Base-by-base conservation (phyloP, 2,888 invertebrate genomes). In the Beris morrisii region DNA sequence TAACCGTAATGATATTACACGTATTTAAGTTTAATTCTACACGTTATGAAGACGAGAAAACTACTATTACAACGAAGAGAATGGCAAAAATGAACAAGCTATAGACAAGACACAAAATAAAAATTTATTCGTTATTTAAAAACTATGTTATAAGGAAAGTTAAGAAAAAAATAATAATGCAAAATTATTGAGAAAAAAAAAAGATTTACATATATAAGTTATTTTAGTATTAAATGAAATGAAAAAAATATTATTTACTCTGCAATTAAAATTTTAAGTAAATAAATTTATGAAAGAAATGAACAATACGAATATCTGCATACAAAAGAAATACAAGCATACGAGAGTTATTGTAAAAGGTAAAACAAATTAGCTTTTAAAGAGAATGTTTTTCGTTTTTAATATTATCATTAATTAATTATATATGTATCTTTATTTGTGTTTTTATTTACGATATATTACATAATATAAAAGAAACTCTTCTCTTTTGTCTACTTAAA, bases 1-100 rank as follows among this genome's bases (percentile, higher is more conserved):
- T 50, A 61, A 61, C 52, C 61, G 22, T 61, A 38, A 61, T 61
- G 61, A 61, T 61, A 61, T 61, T 61, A 61, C 12, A 61, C 31
- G 11, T 32, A 59, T 59, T 61, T 52, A 61, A 52, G 61, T 12
- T 46, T 32, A 52, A 38, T n/a, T n/a, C 5, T 30, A 45, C 45
- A 15, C 61, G 22, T 22, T 15, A 28, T 53, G 4, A 46, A 11
- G 15, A 53, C 15, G 9, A 12, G 4, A 48, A 48, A 6, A 48
- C 7, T 11, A 15, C 5, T 48, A 15, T 12, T 48, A 15, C n/a
- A 48, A 48, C n/a, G 15, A 48, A 48, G 15, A 48, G 12, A 4
- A 48, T 48, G 48, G 5, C 38, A 38, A 5, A 38, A 5, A 38
- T 38, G 38, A 38, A 38, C 38, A 38, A 38, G 38, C 38, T 9